phyloP scores from a whole-genome alignment of 2,888 invertebrate species.

The Nematopogon swammerdamellus region DNA sequence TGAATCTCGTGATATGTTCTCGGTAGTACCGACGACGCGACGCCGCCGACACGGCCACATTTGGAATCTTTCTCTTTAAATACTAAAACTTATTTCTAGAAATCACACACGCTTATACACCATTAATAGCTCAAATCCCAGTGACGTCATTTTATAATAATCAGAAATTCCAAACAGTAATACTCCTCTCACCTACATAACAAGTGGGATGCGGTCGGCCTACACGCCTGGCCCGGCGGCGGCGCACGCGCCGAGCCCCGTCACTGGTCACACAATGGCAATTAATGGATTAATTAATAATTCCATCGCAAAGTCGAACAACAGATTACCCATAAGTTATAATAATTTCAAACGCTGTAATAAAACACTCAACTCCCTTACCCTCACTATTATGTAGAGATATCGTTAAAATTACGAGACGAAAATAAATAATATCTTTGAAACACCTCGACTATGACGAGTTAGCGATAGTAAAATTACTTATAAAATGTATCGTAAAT shows the following conservation, averaged over 20 bases:
- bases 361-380: not conserved
- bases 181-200: not conserved
- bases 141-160: not conserved
- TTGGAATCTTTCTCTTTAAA: not conserved
- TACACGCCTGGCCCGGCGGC: too few relatives aligned
- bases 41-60: not conserved
- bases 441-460: slow-evolving; percentile 44
- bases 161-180: not conserved
- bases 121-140: not conserved
- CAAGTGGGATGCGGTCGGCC: not conserved
- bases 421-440: slow-evolving; percentile 49
- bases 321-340: not conserved
- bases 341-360: not conserved
- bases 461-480: slow-evolving; percentile 53
- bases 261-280: not conserved
- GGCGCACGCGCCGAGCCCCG: not conserved
- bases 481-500: slow-evolving; percentile 57
- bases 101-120: not conserved
- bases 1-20: not conserved
- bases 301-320: not conserved
- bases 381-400: not conserved
- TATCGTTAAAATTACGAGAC: slow-evolving; percentile 14
- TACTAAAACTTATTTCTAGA: not conserved
- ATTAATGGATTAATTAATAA: not conserved
- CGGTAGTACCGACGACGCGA: not conserved